These are phyloP conservation scores for Drosophila aff. DNA, from an alignment of 1,140 invertebrate genomes.

Conservation along the genomic window DNA sequence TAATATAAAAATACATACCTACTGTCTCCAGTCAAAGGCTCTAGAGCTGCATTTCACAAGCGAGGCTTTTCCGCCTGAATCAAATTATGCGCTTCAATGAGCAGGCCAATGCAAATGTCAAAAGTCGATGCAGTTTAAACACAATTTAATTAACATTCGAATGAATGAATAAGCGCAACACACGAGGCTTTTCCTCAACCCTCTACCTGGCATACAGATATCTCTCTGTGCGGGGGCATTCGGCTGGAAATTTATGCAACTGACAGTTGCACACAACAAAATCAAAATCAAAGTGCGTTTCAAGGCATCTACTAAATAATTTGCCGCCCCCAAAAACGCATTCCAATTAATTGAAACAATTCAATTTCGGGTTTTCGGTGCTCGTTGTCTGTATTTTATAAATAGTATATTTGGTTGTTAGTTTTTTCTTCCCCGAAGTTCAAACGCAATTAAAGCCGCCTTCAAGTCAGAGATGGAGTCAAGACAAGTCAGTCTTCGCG, in stretches of 20 bases:
- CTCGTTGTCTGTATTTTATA: not conserved
- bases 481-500: conserved; percentile 36
- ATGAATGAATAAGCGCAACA: conserved; percentile 45
- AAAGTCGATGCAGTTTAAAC: conserved; percentile 64
- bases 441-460: conserved; percentile 61
- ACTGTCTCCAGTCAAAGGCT: conserved; percentile 18
- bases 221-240: conserved; percentile 58
- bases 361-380: conserved; percentile 13
- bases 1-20: not conserved
- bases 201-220: no score
- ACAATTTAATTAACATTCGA: conserved; percentile 79
- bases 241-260: conserved; percentile 73
- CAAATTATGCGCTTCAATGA: conserved; percentile 71
- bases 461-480: conserved; percentile 54
- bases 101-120: conserved; percentile 52
- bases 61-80: conserved; percentile 50
- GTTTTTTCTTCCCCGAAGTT: conserved; percentile 4
- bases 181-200: conserved; percentile 17
- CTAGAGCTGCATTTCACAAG: conserved; percentile 16
- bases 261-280: conserved; percentile 80
- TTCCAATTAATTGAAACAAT: conserved; percentile 35
- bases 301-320: conserved; percentile 62
- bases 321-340: conserved; percentile 11
- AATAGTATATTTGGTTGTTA: not conserved
- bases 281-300: no score